Percentiles rank a stretch among this genome's conserved stretches.
These are phyloP conservation scores for Microcebus ravelobensis DNA, from an alignment of 2,113 vertebrate genomes.

Conservation along the genomic window DNA sequence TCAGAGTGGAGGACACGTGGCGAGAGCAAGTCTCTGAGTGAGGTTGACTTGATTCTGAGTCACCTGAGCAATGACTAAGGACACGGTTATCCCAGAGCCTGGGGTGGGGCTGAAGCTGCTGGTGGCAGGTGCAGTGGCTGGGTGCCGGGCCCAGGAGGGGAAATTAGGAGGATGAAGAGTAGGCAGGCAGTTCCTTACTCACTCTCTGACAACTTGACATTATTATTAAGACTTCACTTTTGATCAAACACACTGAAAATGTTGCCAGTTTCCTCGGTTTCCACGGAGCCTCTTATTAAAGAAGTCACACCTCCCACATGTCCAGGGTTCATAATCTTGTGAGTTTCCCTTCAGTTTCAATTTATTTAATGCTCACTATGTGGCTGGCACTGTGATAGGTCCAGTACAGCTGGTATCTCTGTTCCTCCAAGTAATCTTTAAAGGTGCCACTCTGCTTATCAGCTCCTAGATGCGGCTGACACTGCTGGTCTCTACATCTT, in stretches of 20 bases:
- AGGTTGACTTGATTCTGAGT: constrained; percentile 38
- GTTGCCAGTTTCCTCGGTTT: background rate
- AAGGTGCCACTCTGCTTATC: background rate
- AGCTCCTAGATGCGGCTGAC: background rate
- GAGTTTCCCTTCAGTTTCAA: background rate
- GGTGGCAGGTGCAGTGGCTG: background rate
- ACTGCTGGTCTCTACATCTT: background rate
- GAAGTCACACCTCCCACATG: background rate
- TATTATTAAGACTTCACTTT: background rate
- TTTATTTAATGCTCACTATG: background rate
- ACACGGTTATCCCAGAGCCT: background rate
- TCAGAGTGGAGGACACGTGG: background rate
- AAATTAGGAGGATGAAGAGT: background rate
- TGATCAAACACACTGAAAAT: constrained; percentile 17
- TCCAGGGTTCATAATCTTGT: background rate
- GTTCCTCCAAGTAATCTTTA: background rate
- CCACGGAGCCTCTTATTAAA: background rate
- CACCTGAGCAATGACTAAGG: constrained; percentile 53
- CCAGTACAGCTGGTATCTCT: too few relatives aligned
- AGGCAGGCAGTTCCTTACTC: background rate
- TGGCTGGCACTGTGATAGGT: background rate
- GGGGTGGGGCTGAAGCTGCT: background rate
- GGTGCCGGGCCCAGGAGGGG: background rate
- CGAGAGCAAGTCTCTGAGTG: background rate
- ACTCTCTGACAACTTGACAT: background rate